Evolutionary conservation across 1,140 invertebrate genomes (phyloP).

Genomic region (Pemphigus obesinymphae): DNA sequence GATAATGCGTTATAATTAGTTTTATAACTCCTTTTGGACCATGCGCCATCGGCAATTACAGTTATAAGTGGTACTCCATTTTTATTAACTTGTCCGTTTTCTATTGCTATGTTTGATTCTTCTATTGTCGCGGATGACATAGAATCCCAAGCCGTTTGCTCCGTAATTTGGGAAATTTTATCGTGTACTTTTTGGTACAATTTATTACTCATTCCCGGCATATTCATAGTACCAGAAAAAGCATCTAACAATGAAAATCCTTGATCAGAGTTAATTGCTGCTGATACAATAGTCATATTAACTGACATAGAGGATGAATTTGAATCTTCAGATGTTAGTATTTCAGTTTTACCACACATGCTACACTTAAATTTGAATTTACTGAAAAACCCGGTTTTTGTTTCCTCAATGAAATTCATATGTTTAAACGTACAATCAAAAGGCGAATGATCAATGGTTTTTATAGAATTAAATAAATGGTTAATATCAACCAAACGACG

Average conservation of each 20-base stretch:
- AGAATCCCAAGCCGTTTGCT: not conserved
- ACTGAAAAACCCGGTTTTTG: not conserved
- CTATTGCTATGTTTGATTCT: not conserved
- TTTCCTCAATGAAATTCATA: too few species aligned
- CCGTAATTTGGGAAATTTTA: not conserved
- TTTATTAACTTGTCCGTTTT: not conserved
- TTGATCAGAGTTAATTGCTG: not conserved
- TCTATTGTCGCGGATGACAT: not conserved
- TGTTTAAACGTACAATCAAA: not conserved
- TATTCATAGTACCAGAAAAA: not conserved
- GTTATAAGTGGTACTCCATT: not conserved
- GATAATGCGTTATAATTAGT: not conserved
- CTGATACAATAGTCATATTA: not conserved
- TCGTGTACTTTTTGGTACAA: too few species aligned
- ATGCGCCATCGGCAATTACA: not conserved
- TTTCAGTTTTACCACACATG: not conserved
- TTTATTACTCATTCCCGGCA: not conserved
- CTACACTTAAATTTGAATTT: not conserved
- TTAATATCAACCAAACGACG: not conserved
- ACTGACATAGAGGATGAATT: not conserved
- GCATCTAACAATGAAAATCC: not conserved
- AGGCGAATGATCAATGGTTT: not conserved
- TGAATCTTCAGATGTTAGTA: not conserved
- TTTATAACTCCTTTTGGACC: not conserved
- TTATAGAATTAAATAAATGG: not conserved